Conservation (phyloP, 2,113 vertebrate species). For the Clarias batrachus region DNA sequence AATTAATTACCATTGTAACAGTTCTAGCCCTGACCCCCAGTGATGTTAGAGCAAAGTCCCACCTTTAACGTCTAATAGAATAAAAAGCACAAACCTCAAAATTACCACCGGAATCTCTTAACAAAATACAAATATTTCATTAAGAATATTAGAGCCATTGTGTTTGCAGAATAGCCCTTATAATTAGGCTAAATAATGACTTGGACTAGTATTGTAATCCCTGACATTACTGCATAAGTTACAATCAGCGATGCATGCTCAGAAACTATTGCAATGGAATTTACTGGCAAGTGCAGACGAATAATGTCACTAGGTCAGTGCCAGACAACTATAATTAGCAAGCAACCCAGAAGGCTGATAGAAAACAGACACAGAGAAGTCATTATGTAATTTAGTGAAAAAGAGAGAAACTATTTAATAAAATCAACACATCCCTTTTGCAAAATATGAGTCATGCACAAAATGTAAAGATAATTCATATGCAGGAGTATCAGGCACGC, state of each 20-base stretch:
- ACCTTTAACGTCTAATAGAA: background rate
- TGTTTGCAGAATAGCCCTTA: background rate
- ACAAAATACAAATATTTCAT: background rate
- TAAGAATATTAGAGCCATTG: background rate
- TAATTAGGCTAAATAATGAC: background rate
- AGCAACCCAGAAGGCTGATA: background rate
- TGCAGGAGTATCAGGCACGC: background rate
- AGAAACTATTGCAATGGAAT: conserved; percentile 20
- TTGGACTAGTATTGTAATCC: conserved; percentile 1
- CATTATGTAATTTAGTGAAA: conserved; percentile 4
- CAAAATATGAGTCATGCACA: background rate
- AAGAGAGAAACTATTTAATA: background rate
- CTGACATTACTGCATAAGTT: background rate
- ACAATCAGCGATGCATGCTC: conserved; percentile 3
- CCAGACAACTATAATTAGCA: conserved; percentile 19
- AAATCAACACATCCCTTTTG: background rate
- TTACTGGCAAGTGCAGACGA: conserved; percentile 18
- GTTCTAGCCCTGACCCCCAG: background rate
- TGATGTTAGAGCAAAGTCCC: background rate
- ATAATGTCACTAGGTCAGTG: conserved; percentile 40
- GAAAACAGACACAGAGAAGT: background rate
- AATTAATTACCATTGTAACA: background rate
- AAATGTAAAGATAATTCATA: background rate
- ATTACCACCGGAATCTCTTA: background rate
- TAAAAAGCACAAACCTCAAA: background rate